Conservation (phyloP, 1,140 invertebrate species). For the Drosophila pruinosa region DNA sequence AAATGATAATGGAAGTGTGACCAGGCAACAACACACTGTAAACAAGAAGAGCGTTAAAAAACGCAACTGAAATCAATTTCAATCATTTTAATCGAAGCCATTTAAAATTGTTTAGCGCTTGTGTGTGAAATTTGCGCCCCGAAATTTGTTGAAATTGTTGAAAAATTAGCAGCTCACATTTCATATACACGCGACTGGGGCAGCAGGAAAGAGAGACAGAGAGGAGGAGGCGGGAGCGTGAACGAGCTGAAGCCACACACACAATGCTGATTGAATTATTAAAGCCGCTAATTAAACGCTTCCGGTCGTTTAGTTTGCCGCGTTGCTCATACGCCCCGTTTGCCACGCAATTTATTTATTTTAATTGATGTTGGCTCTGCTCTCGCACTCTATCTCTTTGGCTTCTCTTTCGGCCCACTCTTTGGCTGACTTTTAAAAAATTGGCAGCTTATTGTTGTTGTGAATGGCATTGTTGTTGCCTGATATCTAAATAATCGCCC, state of each 20-base stretch:
- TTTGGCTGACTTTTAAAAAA: conserved; percentile 21
- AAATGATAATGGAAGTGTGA: conserved; percentile 35
- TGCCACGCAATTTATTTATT: conserved; percentile 76
- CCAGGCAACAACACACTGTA: conserved; percentile 11
- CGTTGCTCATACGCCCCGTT: conserved; percentile 66
- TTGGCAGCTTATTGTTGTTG: conserved; percentile 35
- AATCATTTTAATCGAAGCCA: conserved; percentile 49
- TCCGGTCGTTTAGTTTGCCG: conserved; percentile 71
- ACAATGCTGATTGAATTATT: conserved; percentile 74
- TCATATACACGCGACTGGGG: conserved; percentile 1
- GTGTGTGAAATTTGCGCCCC: conserved; percentile 50
- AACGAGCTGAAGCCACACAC: not conserved
- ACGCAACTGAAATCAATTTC: conserved; percentile 47
- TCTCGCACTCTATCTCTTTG: not conserved
- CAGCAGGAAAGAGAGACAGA: not conserved
- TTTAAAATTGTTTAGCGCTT: conserved; percentile 62
- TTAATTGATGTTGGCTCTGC: conserved; percentile 60
- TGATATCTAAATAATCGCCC: conserved; percentile 67
- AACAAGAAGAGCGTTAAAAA: conserved; percentile 24
- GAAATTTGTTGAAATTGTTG: conserved; percentile 55
- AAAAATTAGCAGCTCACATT: conserved; percentile 60
- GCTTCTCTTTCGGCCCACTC: not conserved
- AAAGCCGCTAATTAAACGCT: conserved; percentile 77
- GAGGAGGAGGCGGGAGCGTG: not conserved
- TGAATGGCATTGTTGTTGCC: conserved; percentile 38